A percentile compares a stretch with the other conserved stretches of the same genome.
Evolutionary conservation across 92 coral and sea anemone genomes (phyloP).

Genomic region (Diadumene lineata): DNA sequence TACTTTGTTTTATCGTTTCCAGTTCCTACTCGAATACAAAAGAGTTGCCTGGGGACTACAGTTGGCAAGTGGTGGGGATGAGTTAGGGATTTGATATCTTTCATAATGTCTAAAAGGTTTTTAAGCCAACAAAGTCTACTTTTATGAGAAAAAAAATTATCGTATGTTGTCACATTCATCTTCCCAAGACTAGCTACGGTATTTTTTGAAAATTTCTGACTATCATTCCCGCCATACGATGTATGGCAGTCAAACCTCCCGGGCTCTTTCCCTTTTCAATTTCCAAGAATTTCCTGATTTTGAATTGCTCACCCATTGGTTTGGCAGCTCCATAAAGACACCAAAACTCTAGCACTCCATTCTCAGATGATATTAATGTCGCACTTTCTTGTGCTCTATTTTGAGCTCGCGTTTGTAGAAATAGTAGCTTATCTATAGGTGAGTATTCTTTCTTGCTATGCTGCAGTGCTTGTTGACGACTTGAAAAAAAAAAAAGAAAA

Average conservation of each 20-base stretch:
- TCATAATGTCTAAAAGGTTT: too few relatives aligned
- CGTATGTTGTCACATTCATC: too few relatives aligned
- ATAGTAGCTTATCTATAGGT: slow-evolving; percentile 77
- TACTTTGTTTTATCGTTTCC: too few relatives aligned
- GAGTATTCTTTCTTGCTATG: slow-evolving; percentile 39
- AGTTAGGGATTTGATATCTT: too few relatives aligned
- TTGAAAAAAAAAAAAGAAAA: not conserved
- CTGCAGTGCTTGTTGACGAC: slow-evolving; percentile 26
- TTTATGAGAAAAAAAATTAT: too few relatives aligned
- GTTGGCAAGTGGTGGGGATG: too few relatives aligned
- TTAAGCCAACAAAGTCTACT: too few relatives aligned
- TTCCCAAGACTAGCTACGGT: too few relatives aligned
- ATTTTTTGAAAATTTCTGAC: too few relatives aligned
- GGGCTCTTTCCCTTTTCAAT: not conserved
- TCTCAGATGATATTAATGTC: slow-evolving; percentile 82
- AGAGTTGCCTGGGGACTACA: too few relatives aligned
- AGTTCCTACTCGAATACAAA: too few relatives aligned
- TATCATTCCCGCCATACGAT: too few relatives aligned
- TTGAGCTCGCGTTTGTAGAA: slow-evolving; percentile 81
- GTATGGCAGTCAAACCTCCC: not conserved
- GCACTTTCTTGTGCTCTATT: slow-evolving; percentile 90
- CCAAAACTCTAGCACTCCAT: slow-evolving; percentile 91
- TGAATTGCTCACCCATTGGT: slow-evolving; percentile 75
- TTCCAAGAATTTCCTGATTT: not conserved
- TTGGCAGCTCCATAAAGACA: slow-evolving; percentile 70